phyloP scores from a whole-genome alignment of 2,888 invertebrate genomes.

The Metacarcinus magister region DNA sequence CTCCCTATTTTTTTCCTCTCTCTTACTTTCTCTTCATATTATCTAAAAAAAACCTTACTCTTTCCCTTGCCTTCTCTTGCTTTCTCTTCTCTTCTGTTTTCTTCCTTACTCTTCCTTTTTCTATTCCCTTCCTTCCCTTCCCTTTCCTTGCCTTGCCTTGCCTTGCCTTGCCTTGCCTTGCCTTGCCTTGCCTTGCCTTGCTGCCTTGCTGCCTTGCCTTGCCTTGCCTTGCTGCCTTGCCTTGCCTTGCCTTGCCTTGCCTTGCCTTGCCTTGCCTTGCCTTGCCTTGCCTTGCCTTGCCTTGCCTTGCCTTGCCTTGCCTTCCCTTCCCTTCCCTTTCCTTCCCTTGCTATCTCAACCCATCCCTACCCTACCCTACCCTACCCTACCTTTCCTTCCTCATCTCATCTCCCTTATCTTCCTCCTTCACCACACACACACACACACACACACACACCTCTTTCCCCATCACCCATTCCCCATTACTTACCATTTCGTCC shows the following conservation, averaged over 20 bases:
- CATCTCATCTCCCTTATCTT: not conserved
- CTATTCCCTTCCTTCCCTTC: not conserved
- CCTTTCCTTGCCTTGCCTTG: not conserved
- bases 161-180: too few relatives aligned
- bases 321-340: not conserved
- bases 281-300: too few relatives aligned
- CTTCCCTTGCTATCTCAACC: not conserved
- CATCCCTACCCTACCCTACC: too few relatives aligned
- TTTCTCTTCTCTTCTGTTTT: not conserved
- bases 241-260: too few relatives aligned
- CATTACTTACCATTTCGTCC: constrained; percentile 57
- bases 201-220: not conserved
- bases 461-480: not conserved
- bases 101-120: not conserved
- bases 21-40: not conserved
- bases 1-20: not conserved
- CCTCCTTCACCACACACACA: not conserved
- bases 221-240: too few relatives aligned
- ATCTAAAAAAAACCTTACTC: not conserved
- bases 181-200: not conserved
- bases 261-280: too few relatives aligned
- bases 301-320: too few relatives aligned
- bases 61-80: not conserved
- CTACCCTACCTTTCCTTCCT: not conserved
- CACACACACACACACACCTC: too few relatives aligned